Percentiles rank a stretch among this genome's conserved stretches.
Evolutionary conservation across 2,888 invertebrate species (phyloP).

Genomic region (Spilosoma lubricipeda): DNA sequence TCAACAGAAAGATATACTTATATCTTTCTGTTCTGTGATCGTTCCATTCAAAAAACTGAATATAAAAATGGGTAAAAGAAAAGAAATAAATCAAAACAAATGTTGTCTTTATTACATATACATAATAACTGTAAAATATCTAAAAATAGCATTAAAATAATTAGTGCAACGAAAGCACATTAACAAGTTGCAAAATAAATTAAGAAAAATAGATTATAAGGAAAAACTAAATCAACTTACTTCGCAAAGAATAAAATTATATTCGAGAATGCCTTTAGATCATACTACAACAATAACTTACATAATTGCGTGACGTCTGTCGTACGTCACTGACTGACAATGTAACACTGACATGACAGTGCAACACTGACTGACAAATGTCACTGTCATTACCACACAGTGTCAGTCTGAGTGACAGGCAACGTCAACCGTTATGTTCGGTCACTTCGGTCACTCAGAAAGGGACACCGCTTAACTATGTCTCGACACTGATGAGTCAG

Average conservation of each 20-base stretch:
- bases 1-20: no score
- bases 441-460: not conserved
- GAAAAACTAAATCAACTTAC: constrained; percentile 46
- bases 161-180: constrained; percentile 69
- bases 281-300: constrained; percentile 5
- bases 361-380: constrained; percentile 1
- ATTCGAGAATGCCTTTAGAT: not conserved
- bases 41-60: not conserved
- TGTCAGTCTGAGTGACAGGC: not conserved
- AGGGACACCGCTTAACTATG: constrained; percentile 15
- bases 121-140: constrained; percentile 74
- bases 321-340: constrained; percentile 1
- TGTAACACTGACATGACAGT: not conserved
- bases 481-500: constrained; percentile 20
- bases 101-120: constrained; percentile 82
- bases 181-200: constrained; percentile 62
- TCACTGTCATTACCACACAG: constrained; percentile 13
- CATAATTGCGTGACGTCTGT: not conserved
- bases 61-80: constrained; percentile 57
- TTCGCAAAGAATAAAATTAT: constrained; percentile 8
- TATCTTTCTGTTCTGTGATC: no score
- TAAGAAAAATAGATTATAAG: constrained; percentile 53
- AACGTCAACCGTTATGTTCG: not conserved
- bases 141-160: constrained; percentile 84
- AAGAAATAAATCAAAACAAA: constrained; percentile 71